These are phyloP conservation scores for Epinotia ramella DNA, from an alignment of 2,888 invertebrate species.

Conservation along the genomic window DNA sequence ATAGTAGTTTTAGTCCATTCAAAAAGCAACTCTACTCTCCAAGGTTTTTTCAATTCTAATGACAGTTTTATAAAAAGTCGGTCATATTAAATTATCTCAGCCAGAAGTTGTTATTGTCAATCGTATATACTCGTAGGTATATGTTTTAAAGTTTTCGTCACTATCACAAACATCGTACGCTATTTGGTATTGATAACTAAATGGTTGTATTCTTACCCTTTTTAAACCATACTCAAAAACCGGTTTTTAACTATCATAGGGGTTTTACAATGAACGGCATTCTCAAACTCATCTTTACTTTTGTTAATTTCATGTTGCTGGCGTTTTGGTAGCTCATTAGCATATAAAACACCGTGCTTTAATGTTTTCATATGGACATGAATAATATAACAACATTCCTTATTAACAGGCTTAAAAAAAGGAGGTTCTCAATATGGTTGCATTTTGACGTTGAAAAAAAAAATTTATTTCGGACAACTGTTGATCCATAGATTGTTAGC, in stretches of 20 bases:
- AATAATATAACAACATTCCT: not conserved
- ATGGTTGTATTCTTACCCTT: not conserved
- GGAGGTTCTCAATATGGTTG: too few relatives aligned
- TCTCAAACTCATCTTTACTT: not conserved
- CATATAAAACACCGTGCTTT: slow-evolving; percentile 1
- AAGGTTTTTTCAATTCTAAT: too few relatives aligned
- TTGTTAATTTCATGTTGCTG: not conserved
- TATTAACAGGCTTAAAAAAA: not conserved
- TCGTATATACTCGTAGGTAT: too few relatives aligned
- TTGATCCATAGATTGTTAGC: too few relatives aligned
- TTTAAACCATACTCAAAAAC: not conserved
- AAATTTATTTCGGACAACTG: too few relatives aligned
- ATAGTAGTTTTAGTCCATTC: too few relatives aligned
- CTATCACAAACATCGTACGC: not conserved
- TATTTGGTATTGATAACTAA: not conserved
- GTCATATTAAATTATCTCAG: too few relatives aligned
- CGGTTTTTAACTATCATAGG: not conserved
- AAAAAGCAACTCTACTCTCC: too few relatives aligned
- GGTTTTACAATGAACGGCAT: not conserved
- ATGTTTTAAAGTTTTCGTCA: not conserved
- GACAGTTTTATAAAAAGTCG: too few relatives aligned
- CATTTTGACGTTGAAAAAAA: not conserved
- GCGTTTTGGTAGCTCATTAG: slow-evolving; percentile 12
- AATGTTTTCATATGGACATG: too few relatives aligned
- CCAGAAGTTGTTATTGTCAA: too few relatives aligned